A percentile compares a stretch with the other conserved stretches of the same genome.
Conservation (phyloP, 2,888 invertebrate genomes). For the Creontiades dilutus region DNA sequence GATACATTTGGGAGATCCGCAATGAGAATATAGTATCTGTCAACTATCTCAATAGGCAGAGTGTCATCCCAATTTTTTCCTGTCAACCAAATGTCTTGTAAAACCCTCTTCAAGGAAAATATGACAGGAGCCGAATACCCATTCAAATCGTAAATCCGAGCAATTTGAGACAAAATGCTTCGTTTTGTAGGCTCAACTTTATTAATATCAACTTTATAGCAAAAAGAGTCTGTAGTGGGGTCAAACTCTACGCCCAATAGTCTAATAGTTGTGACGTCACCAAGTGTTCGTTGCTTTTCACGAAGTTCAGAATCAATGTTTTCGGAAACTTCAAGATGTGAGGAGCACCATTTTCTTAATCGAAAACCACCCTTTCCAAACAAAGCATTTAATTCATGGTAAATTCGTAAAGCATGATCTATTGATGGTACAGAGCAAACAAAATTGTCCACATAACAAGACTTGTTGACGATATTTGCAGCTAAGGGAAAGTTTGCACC, state of each 20-base stretch:
- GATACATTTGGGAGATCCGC: background rate
- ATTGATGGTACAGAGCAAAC: no score
- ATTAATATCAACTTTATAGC: background rate
- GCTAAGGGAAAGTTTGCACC: no score
- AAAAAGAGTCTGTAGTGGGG: background rate
- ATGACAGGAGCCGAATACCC: background rate
- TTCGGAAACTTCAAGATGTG: background rate
- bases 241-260: background rate
- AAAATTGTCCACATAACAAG: no score
- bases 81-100: background rate
- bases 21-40: background rate
- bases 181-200: background rate
- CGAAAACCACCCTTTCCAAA: background rate
- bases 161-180: background rate
- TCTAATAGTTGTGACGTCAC: background rate
- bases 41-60: background rate
- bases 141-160: background rate
- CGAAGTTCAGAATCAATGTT: background rate
- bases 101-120: background rate
- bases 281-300: background rate
- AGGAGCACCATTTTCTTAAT: background rate
- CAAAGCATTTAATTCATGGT: background rate
- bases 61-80: background rate
- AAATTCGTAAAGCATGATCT: background rate
- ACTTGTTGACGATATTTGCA: no score